Percentiles rank a stretch among this genome's conserved stretches.
These are phyloP conservation scores for Notarius lentiginosus DNA, from an alignment of 2,113 vertebrate genomes.

Conservation along the genomic window DNA sequence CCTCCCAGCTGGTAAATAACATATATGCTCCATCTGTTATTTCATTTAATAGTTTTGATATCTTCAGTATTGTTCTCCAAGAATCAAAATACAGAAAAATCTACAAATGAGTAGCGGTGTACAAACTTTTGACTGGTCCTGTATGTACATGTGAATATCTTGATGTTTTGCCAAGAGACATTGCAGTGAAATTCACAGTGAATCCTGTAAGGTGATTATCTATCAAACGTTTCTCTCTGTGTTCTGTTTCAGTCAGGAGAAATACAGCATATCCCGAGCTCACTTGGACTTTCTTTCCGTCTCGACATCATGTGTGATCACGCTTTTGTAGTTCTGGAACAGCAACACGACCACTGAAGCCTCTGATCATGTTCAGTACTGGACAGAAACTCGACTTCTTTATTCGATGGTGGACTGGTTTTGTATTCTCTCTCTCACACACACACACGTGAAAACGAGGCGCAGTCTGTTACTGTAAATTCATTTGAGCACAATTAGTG, in stretches of 20 bases:
- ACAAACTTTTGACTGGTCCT: too few species aligned
- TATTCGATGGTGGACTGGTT: slow-evolving; percentile 1
- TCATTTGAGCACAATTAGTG: background rate
- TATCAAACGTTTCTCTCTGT: background rate
- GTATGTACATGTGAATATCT: background rate
- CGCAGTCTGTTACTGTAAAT: background rate
- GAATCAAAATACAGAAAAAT: too few species aligned
- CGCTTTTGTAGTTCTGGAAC: slow-evolving; percentile 13
- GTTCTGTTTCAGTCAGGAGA: slow-evolving; percentile 22
- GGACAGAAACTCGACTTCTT: slow-evolving; percentile 2
- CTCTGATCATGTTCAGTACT: slow-evolving; percentile 18
- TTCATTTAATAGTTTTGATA: too few species aligned
- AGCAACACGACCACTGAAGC: background rate
- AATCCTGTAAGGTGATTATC: background rate
- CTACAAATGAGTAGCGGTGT: too few species aligned
- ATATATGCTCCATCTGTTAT: too few species aligned
- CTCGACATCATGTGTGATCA: slow-evolving; percentile 10
- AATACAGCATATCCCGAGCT: background rate
- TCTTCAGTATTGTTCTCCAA: too few species aligned
- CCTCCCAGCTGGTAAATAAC: too few species aligned
- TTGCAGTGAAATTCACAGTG: background rate
- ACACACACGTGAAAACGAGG: background rate
- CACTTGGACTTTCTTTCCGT: slow-evolving; percentile 24
- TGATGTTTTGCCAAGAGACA: background rate
- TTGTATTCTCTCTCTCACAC: background rate